These are phyloP conservation scores for Sternarchorhynchus goeldii DNA, from an alignment of 2,797 vertebrate genomes.

Conservation along the genomic window DNA sequence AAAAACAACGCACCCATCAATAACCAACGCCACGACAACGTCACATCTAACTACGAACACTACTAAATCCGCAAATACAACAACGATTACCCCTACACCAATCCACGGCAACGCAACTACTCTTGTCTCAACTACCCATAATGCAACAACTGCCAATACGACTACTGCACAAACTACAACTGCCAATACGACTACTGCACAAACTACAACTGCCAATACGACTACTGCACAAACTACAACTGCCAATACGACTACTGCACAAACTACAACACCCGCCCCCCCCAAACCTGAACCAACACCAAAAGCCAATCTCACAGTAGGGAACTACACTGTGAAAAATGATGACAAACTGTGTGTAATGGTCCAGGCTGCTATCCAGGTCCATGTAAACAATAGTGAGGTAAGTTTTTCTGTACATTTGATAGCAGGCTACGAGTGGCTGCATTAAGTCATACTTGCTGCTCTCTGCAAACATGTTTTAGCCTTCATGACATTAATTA, in stretches of 20 bases:
- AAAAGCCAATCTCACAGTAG: constrained; percentile 43
- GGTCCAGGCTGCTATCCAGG: constrained; percentile 62
- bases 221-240: too few species aligned
- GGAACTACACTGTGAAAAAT: constrained; percentile 57
- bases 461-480: background rate
- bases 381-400: constrained; percentile 58
- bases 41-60: background rate
- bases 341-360: constrained; percentile 51
- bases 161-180: background rate
- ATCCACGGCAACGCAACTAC: background rate
- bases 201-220: background rate
- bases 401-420: constrained; percentile 51
- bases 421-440: background rate
- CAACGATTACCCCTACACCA: background rate
- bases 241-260: too few species aligned
- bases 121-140: background rate
- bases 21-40: rapidly evolving
- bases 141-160: background rate
- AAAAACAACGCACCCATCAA: rapidly evolving
- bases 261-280: background rate
- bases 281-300: constrained; percentile 57
- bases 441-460: background rate
- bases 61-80: background rate
- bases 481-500: background rate
- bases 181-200: background rate